phyloP scores from a whole-genome alignment of 2,888 invertebrate species.

The Erannis defoliaria region DNA sequence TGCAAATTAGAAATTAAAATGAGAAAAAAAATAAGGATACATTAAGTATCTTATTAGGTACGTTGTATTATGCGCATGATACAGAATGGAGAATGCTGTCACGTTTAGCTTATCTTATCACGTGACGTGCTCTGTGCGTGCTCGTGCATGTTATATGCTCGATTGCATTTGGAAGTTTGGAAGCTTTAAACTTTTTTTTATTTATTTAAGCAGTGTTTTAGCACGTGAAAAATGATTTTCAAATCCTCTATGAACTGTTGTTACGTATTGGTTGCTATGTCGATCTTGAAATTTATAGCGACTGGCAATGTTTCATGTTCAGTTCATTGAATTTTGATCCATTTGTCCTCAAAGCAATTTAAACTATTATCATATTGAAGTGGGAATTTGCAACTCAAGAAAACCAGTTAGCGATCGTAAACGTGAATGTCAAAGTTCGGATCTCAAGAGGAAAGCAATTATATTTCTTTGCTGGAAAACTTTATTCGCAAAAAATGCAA shows the following conservation, averaged over 20 bases:
- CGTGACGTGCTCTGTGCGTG: constrained; percentile 14
- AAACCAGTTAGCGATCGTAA: constrained; percentile 40
- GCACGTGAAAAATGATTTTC: background rate
- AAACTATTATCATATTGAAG: constrained; percentile 31
- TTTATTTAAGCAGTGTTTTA: background rate
- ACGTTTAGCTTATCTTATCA: constrained; percentile 24
- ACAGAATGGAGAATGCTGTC: constrained; percentile 16
- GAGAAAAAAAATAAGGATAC: too few relatives aligned
- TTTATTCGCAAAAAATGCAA: constrained; percentile 10
- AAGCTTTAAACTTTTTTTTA: background rate
- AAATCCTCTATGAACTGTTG: background rate
- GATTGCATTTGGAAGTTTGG: constrained; percentile 21
- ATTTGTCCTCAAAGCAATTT: constrained; percentile 35
- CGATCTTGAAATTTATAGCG: constrained; percentile 1
- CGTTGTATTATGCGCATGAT: background rate
- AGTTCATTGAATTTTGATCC: constrained; percentile 21
- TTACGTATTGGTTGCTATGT: background rate
- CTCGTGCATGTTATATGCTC: constrained; percentile 21
- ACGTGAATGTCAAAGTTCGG: constrained; percentile 36
- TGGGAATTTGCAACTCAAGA: constrained; percentile 37
- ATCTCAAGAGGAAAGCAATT: constrained; percentile 38
- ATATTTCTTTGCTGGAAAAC: constrained; percentile 28
- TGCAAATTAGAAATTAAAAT: too few relatives aligned
- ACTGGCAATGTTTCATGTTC: constrained; percentile 3
- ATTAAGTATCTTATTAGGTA: too few relatives aligned